A percentile compares a stretch with the other conserved stretches of the same genome.
These are phyloP conservation scores for Globicephala melas DNA, from an alignment of 2,113 vertebrate genomes.

Conservation along the genomic window DNA sequence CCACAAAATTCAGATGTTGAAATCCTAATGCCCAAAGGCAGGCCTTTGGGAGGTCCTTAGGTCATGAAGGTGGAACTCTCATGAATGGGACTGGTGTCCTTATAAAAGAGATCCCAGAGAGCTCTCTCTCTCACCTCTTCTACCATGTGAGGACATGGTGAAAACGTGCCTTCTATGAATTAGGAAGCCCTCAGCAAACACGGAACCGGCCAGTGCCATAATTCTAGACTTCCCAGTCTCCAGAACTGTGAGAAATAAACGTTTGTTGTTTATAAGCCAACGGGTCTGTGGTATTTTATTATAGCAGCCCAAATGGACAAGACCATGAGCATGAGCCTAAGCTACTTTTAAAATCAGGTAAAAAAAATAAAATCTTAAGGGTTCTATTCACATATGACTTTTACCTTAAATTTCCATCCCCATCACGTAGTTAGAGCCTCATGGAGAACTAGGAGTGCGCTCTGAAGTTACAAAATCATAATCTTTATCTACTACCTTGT, in stretches of 20 bases:
- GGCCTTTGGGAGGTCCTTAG: neutral
- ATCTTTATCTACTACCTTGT: neutral
- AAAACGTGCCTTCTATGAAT: neutral
- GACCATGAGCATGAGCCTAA: neutral
- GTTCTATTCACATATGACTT: neutral
- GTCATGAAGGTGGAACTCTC: neutral
- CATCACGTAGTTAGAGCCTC: neutral
- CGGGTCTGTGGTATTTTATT: neutral
- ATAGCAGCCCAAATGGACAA: neutral
- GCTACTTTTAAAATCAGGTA: neutral
- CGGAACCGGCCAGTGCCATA: fast-evolving
- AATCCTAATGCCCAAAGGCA: neutral
- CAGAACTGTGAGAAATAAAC: neutral
- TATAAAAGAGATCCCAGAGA: neutral
- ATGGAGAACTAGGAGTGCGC: neutral
- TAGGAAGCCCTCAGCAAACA: neutral
- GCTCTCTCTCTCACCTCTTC: neutral
- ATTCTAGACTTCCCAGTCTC: neutral
- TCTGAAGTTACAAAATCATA: neutral
- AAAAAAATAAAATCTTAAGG: neutral
- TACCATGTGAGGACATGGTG: neutral
- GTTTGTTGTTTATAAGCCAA: neutral
- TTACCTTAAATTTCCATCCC: neutral
- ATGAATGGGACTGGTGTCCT: neutral
- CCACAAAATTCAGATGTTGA: neutral